A percentile compares a stretch with the other conserved stretches of the same genome.
Conservation (phyloP, 2,888 invertebrate genomes). For the Apantesis nais region DNA sequence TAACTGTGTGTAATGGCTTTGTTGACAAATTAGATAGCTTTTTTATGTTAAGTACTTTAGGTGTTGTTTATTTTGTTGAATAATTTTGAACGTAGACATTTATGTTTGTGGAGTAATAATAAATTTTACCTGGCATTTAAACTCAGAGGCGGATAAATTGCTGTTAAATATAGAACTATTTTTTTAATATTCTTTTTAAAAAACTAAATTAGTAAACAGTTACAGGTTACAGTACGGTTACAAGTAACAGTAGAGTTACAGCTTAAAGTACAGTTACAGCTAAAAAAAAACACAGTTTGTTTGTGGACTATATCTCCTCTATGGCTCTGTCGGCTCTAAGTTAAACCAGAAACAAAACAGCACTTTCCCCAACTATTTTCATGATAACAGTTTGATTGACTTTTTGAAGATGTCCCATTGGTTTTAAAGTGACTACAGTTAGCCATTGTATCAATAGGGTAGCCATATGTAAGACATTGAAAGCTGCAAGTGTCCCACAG, state of each 20-base stretch:
- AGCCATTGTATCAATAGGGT: background rate
- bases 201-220: background rate
- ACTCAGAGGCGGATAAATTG: background rate
- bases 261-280: too few relatives aligned
- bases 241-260: too few relatives aligned
- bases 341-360: background rate
- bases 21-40: conserved; percentile 19
- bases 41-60: background rate
- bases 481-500: too few relatives aligned
- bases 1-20: conserved; percentile 10
- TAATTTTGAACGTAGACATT: background rate
- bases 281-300: background rate
- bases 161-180: too few relatives aligned
- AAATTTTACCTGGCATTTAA: background rate
- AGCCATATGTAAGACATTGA: background rate
- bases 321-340: background rate
- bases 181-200: background rate
- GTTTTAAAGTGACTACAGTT: background rate
- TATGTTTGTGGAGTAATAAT: background rate
- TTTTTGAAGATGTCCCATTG: background rate
- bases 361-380: background rate
- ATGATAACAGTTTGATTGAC: background rate
- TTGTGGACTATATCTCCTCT: background rate
- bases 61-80: background rate
- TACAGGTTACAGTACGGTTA: too few relatives aligned